Evolutionary conservation across 2,797 vertebrate species (phyloP).

Genomic region (Sparidentex hasta): DNA sequence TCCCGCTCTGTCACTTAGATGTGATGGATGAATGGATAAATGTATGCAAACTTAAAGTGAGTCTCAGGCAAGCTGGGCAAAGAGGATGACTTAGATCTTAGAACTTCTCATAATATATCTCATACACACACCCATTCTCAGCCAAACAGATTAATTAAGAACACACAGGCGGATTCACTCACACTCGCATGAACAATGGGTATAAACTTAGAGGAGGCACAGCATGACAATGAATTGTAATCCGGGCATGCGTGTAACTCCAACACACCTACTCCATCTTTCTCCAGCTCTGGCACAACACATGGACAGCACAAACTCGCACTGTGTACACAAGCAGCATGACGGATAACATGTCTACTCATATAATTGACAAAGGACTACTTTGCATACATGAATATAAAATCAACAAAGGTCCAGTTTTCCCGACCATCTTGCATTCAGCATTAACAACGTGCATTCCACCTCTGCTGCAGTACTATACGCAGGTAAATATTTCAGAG

Average conservation of each 20-base stretch:
- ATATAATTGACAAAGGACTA: constrained; percentile 56
- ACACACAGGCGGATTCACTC: constrained; percentile 34
- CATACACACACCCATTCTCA: constrained; percentile 37
- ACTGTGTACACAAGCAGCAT: constrained; percentile 54
- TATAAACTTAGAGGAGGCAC: constrained; percentile 44
- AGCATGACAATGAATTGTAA: constrained; percentile 38
- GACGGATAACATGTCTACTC: constrained; percentile 59
- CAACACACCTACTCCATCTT: constrained; percentile 62
- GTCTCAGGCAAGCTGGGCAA: constrained; percentile 59
- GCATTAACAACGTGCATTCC: constrained; percentile 30
- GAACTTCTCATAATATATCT: constrained; percentile 23
- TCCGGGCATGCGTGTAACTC: constrained; percentile 45
- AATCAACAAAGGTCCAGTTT: constrained; percentile 45
- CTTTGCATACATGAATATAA: constrained; percentile 69
- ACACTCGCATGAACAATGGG: constrained; percentile 33
- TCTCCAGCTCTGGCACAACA: constrained; percentile 55
- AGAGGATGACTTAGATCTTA: constrained; percentile 31
- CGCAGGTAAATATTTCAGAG: constrained; percentile 72
- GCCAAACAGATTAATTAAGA: constrained; percentile 20
- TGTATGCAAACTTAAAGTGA: constrained; percentile 66
- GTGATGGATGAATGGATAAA: constrained; percentile 56
- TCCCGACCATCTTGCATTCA: constrained; percentile 15
- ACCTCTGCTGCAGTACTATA: constrained; percentile 54
- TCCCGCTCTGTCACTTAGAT: constrained; percentile 13
- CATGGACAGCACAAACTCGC: constrained; percentile 57